These are phyloP conservation scores for Pavo muticus DNA, from an alignment of 2,113 vertebrate species.

Conservation along the genomic window DNA sequence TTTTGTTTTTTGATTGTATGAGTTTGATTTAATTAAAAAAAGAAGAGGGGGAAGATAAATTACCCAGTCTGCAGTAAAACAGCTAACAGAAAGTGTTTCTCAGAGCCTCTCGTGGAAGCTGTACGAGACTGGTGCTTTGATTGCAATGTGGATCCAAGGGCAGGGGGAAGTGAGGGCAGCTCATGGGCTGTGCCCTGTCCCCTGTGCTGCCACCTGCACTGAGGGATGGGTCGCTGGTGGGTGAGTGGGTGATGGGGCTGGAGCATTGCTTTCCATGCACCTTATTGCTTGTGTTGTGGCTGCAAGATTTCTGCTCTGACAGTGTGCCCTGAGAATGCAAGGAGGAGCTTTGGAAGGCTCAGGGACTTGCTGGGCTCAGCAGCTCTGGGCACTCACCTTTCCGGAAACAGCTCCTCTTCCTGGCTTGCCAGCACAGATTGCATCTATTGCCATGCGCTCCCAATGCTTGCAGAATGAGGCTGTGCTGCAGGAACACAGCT, in stretches of 20 bases:
- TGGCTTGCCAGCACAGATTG: accelerated
- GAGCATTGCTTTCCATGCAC: neutral
- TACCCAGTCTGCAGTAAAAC: neutral
- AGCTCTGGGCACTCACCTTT: neutral
- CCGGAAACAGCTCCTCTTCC: neutral
- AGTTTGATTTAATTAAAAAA: slow-evolving; percentile 52
- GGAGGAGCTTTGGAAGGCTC: neutral
- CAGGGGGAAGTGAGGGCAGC: neutral
- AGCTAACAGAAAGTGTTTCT: neutral
- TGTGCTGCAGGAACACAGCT: neutral
- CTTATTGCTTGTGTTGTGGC: neutral
- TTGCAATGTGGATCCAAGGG: neutral
- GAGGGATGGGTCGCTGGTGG: accelerated
- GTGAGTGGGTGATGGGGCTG: neutral
- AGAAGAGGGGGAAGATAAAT: neutral
- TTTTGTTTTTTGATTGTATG: slow-evolving; percentile 39
- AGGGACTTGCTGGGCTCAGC: neutral
- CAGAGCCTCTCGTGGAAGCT: neutral
- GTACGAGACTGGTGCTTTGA: neutral
- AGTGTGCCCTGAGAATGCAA: neutral
- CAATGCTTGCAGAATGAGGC: neutral
- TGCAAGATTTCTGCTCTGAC: neutral
- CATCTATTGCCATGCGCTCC: neutral
- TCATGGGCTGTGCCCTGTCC: accelerated
- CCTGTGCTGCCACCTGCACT: neutral